phyloP scores from a whole-genome alignment of 2,888 invertebrate genomes.

The Muscina levida region DNA sequence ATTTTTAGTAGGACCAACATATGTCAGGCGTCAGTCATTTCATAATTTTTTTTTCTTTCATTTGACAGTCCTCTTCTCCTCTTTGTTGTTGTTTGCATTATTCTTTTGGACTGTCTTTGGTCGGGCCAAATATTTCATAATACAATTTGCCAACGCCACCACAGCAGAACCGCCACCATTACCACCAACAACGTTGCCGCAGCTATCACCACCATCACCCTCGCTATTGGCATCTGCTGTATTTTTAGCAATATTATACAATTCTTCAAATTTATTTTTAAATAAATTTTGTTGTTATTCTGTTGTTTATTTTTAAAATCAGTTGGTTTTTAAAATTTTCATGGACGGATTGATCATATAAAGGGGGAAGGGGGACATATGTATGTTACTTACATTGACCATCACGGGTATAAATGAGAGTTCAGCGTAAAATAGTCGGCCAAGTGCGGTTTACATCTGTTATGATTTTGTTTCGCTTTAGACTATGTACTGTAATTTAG shows the following conservation, averaged over 20 bases:
- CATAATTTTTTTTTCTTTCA: slow-evolving; percentile 13
- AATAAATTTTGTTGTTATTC: background rate
- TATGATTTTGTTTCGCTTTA: too few relatives aligned
- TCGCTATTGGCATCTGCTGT: slow-evolving; percentile 3
- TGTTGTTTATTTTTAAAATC: slow-evolving; percentile 9
- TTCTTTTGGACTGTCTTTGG: slow-evolving; percentile 1
- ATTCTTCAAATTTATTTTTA: slow-evolving; percentile 47
- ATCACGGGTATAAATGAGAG: too few relatives aligned
- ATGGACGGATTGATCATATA: too few relatives aligned
- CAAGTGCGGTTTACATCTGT: too few relatives aligned
- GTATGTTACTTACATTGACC: too few relatives aligned
- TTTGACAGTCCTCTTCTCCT: slow-evolving; percentile 47
- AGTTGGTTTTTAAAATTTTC: slow-evolving; percentile 8
- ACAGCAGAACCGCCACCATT: slow-evolving; percentile 14
- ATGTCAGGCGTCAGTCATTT: slow-evolving; percentile 63
- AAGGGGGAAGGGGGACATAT: too few relatives aligned
- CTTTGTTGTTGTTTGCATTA: slow-evolving; percentile 4
- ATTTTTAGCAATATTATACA: slow-evolving; percentile 60
- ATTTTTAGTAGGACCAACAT: slow-evolving; percentile 38
- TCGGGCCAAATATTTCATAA: slow-evolving; percentile 62
- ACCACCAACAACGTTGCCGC: too few relatives aligned
- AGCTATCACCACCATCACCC: background rate
- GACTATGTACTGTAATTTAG: too few relatives aligned
- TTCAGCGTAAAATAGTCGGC: too few relatives aligned
- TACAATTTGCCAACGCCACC: slow-evolving; percentile 27